phyloP scores from a whole-genome alignment of 2,888 invertebrate genomes.

The Eupsilia transversa region DNA sequence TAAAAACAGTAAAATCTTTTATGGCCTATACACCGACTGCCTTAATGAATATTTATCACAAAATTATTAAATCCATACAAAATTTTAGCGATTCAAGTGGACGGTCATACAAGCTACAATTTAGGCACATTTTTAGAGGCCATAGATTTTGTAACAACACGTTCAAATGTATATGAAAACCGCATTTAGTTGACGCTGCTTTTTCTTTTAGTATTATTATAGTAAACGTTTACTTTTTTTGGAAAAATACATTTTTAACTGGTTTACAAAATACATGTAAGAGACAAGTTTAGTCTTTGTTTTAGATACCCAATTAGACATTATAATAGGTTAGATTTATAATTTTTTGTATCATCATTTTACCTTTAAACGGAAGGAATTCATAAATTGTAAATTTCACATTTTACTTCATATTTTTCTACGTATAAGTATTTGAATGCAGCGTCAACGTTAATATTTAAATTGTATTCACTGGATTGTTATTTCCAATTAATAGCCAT shows the following conservation, averaged over 20 bases:
- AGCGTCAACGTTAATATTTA: slow-evolving; percentile 13
- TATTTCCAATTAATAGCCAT: slow-evolving; percentile 7
- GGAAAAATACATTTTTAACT: background rate
- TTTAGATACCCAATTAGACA: background rate
- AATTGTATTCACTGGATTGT: slow-evolving; percentile 43
- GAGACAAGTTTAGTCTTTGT: background rate
- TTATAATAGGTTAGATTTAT: background rate
- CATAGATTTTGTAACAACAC: slow-evolving; percentile 54
- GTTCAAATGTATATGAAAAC: slow-evolving; percentile 51
- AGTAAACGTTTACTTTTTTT: background rate
- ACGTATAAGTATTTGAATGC: slow-evolving; percentile 16
- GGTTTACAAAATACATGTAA: background rate
- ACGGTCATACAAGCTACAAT: slow-evolving; percentile 63
- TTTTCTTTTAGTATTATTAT: background rate
- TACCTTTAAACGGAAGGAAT: background rate
- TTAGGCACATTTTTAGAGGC: slow-evolving; percentile 66
- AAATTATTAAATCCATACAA: slow-evolving; percentile 44
- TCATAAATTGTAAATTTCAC: background rate
- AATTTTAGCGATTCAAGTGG: slow-evolving; percentile 51
- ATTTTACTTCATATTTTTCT: background rate
- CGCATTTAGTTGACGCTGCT: slow-evolving; percentile 40
- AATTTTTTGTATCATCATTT: background rate
- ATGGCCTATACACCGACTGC: slow-evolving; percentile 32
- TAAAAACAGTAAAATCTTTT: slow-evolving; percentile 30
- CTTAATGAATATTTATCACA: background rate